Percentiles rank a stretch among this genome's conserved stretches.
phyloP scores from a whole-genome alignment of 2,888 invertebrate species.

The Graphium colonna region DNA sequence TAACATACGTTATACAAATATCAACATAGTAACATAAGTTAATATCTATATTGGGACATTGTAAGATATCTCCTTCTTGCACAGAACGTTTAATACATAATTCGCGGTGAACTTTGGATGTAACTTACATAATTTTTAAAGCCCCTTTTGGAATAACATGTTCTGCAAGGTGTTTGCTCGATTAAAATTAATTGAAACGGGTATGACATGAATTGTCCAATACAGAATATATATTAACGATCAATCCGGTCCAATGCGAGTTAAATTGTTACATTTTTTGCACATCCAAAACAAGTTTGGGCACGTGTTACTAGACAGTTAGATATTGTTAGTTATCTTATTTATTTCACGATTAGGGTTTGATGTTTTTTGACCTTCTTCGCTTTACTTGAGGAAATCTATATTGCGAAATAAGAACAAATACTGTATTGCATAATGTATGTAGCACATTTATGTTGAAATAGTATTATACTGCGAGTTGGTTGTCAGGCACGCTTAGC shows the following conservation, averaged over 20 bases:
- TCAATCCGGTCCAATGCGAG: background rate
- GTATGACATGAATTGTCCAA: background rate
- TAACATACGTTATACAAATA: too few relatives aligned
- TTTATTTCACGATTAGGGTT: background rate
- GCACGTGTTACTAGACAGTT: background rate
- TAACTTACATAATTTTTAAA: background rate
- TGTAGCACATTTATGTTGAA: too few relatives aligned
- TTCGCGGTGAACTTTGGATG: too few relatives aligned
- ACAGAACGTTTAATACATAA: too few relatives aligned
- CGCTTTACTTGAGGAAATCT: background rate
- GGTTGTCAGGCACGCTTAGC: background rate
- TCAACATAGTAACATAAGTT: too few relatives aligned
- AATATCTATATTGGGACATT: too few relatives aligned
- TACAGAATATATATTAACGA: background rate
- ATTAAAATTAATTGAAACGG: background rate
- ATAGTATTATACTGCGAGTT: background rate
- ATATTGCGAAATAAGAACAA: background rate
- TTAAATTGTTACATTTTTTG: conserved; percentile 6
- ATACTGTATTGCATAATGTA: background rate
- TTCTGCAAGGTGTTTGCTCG: too few relatives aligned
- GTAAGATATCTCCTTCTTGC: too few relatives aligned
- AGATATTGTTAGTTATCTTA: background rate
- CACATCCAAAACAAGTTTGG: background rate
- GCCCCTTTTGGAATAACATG: too few relatives aligned
- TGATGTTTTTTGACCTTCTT: background rate